These are phyloP conservation scores for Hemichromis elongatus DNA, from an alignment of 2,113 vertebrate species.

Conservation along the genomic window DNA sequence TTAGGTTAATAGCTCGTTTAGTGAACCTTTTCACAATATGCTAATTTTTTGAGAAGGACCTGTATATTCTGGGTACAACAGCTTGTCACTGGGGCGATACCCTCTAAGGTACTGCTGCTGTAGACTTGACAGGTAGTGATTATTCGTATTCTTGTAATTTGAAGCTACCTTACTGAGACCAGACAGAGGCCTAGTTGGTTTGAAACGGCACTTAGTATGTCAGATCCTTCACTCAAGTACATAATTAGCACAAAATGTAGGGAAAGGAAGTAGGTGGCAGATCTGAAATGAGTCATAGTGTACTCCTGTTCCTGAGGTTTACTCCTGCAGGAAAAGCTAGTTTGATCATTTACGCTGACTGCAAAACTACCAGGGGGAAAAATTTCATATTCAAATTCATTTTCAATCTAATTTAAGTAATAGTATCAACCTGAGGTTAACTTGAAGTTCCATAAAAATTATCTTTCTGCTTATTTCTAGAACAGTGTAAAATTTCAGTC, in stretches of 20 bases:
- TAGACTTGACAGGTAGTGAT: background rate
- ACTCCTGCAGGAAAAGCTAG: background rate
- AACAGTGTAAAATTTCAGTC: background rate
- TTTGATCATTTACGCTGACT: background rate
- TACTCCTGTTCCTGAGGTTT: background rate
- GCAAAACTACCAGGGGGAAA: background rate
- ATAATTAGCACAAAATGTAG: background rate
- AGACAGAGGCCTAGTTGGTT: background rate
- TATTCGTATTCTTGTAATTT: background rate
- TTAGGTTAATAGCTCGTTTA: no score
- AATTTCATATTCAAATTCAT: background rate
- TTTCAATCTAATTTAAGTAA: background rate
- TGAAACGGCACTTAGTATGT: background rate
- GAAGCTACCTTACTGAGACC: background rate
- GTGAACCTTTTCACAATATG: no score
- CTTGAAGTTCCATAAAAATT: background rate
- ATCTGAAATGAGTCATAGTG: background rate
- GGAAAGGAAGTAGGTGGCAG: background rate
- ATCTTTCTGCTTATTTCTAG: background rate
- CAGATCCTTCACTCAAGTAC: background rate
- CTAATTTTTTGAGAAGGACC: no score
- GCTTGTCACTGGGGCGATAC: background rate
- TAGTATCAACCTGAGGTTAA: background rate
- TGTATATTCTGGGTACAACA: background rate
- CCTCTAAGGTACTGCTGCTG: background rate